Conservation (phyloP, 2,888 invertebrate species). For the Agriopis leucophaearia region DNA sequence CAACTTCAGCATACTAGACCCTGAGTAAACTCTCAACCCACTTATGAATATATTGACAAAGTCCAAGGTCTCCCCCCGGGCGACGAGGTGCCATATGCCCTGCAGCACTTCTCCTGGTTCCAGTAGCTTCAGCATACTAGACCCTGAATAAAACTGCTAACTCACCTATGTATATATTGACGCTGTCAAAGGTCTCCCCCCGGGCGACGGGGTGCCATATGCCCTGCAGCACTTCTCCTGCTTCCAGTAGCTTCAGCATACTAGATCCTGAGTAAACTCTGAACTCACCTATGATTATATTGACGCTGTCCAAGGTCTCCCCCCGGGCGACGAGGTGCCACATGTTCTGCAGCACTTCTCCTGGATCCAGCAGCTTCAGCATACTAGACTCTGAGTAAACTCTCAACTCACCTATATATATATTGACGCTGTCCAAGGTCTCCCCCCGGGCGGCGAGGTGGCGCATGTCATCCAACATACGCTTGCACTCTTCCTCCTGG, state of each 20-base stretch:
- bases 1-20: too few relatives aligned
- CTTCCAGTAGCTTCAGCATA: conserved; percentile 62
- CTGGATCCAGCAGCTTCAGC: conserved; percentile 64
- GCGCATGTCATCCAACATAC: conserved; percentile 63
- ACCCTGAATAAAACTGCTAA: too few relatives aligned
- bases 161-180: conserved; percentile 72
- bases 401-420: conserved; percentile 63
- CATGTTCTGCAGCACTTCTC: conserved; percentile 65
- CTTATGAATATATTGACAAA: conserved; percentile 74
- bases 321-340: conserved; percentile 63
- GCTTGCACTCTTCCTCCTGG: too few relatives aligned
- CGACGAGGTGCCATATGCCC: conserved; percentile 62
- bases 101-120: conserved; percentile 65
- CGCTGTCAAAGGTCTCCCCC: conserved; percentile 68
- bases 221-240: conserved; percentile 62
- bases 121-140: conserved; percentile 49
- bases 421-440: conserved; percentile 66
- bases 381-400: too few relatives aligned
- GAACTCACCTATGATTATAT: conserved; percentile 67
- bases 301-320: conserved; percentile 68
- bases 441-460: conserved; percentile 66
- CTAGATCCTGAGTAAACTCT: too few relatives aligned
- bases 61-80: conserved; percentile 68
- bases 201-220: conserved; percentile 63
- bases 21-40: not conserved